These are phyloP conservation scores for Oryctolagus cuniculus DNA, from an alignment of 2,113 vertebrate genomes.

Conservation along the genomic window mOryCun1.1 NC_091451.1:30239501-30240000, in stretches of 20 bases:
- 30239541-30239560: background rate
- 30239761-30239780: constrained; percentile 19
- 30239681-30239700: background rate
- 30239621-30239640: background rate
- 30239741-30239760: background rate
- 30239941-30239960: constrained; percentile 68
- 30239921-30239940: constrained; percentile 64
- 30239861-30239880: constrained; percentile 55
- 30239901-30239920: constrained; percentile 62
- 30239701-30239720: constrained; percentile 5
- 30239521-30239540: background rate
- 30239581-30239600: background rate
- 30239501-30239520: background rate
- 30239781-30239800: constrained; percentile 50
- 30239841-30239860: constrained; percentile 77
- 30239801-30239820: constrained; percentile 70
- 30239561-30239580: background rate
- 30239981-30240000: constrained; percentile 54
- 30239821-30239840: constrained; percentile 55
- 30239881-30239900: constrained; percentile 41
- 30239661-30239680: background rate
- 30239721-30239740: background rate
- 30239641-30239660: background rate
- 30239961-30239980: constrained; percentile 56
- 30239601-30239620: background rate